Conservation (phyloP, 1,140 invertebrate genomes). For the Anastrepha obliqua region DNA sequence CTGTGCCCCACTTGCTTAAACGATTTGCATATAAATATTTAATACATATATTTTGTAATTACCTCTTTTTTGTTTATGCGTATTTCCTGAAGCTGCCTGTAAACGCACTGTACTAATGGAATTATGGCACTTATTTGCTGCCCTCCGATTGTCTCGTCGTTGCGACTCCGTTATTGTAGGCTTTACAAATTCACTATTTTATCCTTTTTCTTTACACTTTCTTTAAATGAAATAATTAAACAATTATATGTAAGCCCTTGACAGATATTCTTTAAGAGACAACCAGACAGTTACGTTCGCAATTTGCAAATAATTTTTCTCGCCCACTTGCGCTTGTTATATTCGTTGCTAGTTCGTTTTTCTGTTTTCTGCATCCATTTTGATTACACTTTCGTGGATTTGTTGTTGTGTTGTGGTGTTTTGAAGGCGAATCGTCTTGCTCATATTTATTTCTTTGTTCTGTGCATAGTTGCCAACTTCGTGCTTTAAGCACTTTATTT, state of each 20-base stretch:
- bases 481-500: neutral
- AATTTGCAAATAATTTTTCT: constrained; percentile 22
- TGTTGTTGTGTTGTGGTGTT: neutral
- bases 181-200: neutral
- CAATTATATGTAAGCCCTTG: too few relatives aligned
- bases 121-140: constrained; percentile 11
- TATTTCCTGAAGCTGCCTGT: neutral
- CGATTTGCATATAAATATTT: neutral
- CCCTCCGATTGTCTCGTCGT: neutral
- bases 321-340: neutral
- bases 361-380: constrained; percentile 41
- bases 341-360: constrained; percentile 31
- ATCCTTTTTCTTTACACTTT: neutral
- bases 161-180: neutral
- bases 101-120: neutral
- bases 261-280: neutral
- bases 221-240: neutral
- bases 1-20: neutral
- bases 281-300: neutral
- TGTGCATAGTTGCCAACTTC: neutral
- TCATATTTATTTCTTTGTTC: constrained; percentile 21
- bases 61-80: neutral
- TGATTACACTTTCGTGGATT: constrained; percentile 42
- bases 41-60: constrained; percentile 20
- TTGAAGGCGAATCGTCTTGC: too few relatives aligned